Percentiles rank a stretch among this genome's conserved stretches.
Conservation (phyloP, 37 sponge, comb jelly and placozoan species). For the Tethya wilhelma region DNA sequence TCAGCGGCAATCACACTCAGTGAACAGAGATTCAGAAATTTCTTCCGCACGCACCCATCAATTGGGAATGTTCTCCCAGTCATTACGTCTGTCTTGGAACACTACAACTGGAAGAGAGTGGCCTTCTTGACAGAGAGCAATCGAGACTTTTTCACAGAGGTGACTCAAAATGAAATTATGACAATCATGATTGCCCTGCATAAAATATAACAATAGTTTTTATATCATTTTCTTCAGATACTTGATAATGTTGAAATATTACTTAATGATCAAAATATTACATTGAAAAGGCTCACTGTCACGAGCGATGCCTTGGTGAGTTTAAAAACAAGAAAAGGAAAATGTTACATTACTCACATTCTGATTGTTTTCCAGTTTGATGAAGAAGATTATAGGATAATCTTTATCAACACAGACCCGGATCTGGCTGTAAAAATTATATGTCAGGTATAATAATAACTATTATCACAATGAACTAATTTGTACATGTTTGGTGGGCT, state of each 20-base stretch:
- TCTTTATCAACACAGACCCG: slow-evolving; percentile 33
- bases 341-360: no score
- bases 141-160: slow-evolving; percentile 8
- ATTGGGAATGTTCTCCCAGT: slow-evolving; percentile 1
- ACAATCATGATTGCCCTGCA: not conserved
- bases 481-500: not conserved
- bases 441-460: slow-evolving; percentile 13
- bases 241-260: no score
- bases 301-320: no score
- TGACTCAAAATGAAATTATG: not conserved
- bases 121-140: slow-evolving; percentile 22
- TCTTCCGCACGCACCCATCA: slow-evolving; percentile 16
- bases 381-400: slow-evolving; percentile 4
- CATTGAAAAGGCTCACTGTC: no score
- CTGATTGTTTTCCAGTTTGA: slow-evolving; percentile 1
- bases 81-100: not conserved
- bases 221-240: no score
- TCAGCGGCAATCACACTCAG: slow-evolving; percentile 1
- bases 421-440: not conserved
- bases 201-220: not conserved
- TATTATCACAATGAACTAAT: not conserved
- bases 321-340: no score
- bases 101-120: slow-evolving; percentile 22
- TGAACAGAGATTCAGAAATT: slow-evolving; percentile 14
- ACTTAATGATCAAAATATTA: no score